Conservation (phyloP, 2,888 invertebrate species). For the Stenotaenia linearis region DNA sequence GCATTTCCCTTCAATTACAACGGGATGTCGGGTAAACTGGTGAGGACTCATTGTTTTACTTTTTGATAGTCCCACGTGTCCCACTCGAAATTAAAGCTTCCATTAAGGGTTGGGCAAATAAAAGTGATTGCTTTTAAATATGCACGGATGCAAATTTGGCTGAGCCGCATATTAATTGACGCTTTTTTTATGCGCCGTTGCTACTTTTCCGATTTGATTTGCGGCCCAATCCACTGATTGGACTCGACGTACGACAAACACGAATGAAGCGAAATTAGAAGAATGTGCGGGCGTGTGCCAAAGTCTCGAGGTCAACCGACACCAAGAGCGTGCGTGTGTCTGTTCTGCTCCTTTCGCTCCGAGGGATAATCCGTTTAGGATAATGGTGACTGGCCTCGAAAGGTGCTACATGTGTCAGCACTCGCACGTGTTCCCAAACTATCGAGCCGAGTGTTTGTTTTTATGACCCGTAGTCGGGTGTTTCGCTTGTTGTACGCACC, state of each 20-base stretch:
- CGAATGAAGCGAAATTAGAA: not conserved
- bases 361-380: not conserved
- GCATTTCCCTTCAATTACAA: not conserved
- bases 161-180: not conserved
- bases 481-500: not conserved
- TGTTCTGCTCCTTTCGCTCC: not conserved
- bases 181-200: not conserved
- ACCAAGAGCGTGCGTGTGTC: too few relatives aligned
- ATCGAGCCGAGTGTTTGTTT: not conserved
- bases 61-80: not conserved
- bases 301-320: not conserved
- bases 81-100: not conserved
- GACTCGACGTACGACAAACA: not conserved
- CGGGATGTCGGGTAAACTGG: not conserved
- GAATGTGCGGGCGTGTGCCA: not conserved
- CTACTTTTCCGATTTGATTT: not conserved
- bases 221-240: not conserved
- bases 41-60: not conserved
- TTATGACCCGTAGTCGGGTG: not conserved
- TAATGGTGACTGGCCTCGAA: not conserved
- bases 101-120: not conserved
- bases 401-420: not conserved
- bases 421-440: not conserved
- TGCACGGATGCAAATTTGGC: not conserved
- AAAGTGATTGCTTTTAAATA: not conserved